Evolutionary conservation across 2,113 vertebrate genomes (phyloP).

Genomic region (Pterocles orientalis): DNA sequence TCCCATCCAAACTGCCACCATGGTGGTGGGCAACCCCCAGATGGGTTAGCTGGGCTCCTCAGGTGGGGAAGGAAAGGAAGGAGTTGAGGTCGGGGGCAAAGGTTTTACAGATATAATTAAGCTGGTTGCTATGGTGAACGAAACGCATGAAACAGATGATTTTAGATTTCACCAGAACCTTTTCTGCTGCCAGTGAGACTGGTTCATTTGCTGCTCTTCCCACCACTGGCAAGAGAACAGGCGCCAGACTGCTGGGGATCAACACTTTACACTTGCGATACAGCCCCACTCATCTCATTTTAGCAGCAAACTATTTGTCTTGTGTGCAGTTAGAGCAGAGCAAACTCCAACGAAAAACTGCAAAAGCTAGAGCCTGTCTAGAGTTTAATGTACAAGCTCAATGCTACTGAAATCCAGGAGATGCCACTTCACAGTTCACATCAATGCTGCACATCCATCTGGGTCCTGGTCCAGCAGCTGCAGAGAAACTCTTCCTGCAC

Average conservation of each 20-base stretch:
- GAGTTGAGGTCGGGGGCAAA: neutral
- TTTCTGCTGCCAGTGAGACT: constrained; percentile 9
- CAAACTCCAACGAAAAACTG: neutral
- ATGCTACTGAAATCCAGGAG: neutral
- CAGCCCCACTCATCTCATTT: neutral
- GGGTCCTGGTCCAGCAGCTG: neutral
- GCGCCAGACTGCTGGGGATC: constrained; percentile 9
- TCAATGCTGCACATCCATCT: neutral
- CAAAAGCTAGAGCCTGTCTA: neutral
- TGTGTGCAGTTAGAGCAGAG: neutral
- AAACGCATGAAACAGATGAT: neutral
- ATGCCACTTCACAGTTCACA: neutral
- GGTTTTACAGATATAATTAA: neutral
- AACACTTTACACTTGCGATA: neutral
- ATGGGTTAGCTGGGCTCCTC: neutral
- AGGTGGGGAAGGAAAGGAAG: neutral
- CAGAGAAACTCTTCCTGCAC: neutral
- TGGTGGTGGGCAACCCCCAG: neutral
- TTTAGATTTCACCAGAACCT: constrained; percentile 1
- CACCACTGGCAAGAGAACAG: neutral
- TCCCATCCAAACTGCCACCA: neutral
- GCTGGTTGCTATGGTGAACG: neutral
- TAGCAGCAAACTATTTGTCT: neutral
- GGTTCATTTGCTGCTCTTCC: constrained; percentile 6
- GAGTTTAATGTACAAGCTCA: rapidly evolving